phyloP scores from a whole-genome alignment of 1,140 invertebrate genomes.

The Drosophila arawakana region DNA sequence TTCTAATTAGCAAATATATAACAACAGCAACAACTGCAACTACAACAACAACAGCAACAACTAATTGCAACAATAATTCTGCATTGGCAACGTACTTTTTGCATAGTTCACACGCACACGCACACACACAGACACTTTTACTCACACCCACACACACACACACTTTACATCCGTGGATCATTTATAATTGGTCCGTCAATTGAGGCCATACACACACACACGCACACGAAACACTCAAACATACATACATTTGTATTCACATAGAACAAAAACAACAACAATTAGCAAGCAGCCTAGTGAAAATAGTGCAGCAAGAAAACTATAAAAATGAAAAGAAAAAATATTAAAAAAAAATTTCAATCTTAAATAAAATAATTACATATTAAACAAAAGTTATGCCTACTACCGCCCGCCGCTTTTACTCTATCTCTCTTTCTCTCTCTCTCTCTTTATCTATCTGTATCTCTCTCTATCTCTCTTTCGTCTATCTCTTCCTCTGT shows the following conservation, averaged over 20 bases:
- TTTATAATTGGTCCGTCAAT: background rate
- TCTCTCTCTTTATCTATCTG: conserved; percentile 38
- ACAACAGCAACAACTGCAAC: conserved; percentile 47
- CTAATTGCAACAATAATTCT: conserved; percentile 49
- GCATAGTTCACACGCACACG: conserved; percentile 69
- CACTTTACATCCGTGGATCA: conserved; percentile 3
- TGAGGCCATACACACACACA: conserved; percentile 14
- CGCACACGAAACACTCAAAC: background rate
- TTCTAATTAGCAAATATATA: conserved; percentile 58
- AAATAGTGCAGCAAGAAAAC: conserved; percentile 59
- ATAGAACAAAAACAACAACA: conserved; percentile 41
- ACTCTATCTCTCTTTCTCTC: conserved; percentile 64
- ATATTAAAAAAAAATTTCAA: conserved; percentile 40
- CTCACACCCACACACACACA: conserved; percentile 25
- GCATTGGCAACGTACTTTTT: conserved; percentile 68
- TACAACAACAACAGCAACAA: conserved; percentile 47
- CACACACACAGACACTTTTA: conserved; percentile 18
- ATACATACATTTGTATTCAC: conserved; percentile 33
- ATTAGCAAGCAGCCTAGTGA: conserved; percentile 58
- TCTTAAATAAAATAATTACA: conserved; percentile 46
- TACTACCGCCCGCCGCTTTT: conserved; percentile 80
- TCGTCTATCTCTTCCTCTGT: conserved; percentile 48
- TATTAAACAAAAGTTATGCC: conserved; percentile 75
- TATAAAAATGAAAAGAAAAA: conserved; percentile 41
- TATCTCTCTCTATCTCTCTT: conserved; percentile 23